phyloP scores from a whole-genome alignment of 1,140 invertebrate species.

The Pogonognathellus flavescens region DNA sequence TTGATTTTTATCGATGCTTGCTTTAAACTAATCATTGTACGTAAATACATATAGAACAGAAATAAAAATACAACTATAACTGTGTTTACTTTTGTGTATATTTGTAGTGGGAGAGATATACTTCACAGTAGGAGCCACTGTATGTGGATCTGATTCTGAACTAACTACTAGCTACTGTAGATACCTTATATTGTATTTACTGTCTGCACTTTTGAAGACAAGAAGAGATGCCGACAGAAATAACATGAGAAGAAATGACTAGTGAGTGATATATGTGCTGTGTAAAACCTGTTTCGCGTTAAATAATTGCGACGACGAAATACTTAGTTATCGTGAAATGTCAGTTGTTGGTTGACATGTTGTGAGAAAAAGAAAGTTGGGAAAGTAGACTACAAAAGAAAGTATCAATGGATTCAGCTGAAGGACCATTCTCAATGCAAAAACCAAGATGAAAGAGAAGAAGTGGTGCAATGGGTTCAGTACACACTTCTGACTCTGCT shows the following conservation, averaged over 20 bases:
- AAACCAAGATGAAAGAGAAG: constrained; percentile 5
- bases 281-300: background rate
- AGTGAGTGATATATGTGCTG: background rate
- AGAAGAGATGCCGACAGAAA: background rate
- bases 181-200: too few relatives aligned
- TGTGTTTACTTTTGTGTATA: too few relatives aligned
- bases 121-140: too few relatives aligned
- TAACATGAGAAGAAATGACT: background rate
- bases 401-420: constrained; percentile 9
- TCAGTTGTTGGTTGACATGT: constrained; percentile 15
- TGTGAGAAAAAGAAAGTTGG: constrained; percentile 33
- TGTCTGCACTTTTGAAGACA: too few relatives aligned
- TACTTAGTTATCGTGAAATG: constrained; percentile 1
- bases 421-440: background rate
- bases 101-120: too few relatives aligned
- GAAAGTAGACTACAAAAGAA: constrained; percentile 34
- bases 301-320: constrained; percentile 5
- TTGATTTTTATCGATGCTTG: too few relatives aligned
- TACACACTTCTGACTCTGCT: background rate
- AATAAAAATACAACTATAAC: too few relatives aligned
- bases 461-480: background rate
- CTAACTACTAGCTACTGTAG: too few relatives aligned
- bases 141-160: too few relatives aligned
- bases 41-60: too few relatives aligned
- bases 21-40: too few relatives aligned